Percentiles rank a stretch among this genome's conserved stretches.
Conservation (phyloP, 2,797 vertebrate genomes). For the Oreochromis mossambicus region DNA sequence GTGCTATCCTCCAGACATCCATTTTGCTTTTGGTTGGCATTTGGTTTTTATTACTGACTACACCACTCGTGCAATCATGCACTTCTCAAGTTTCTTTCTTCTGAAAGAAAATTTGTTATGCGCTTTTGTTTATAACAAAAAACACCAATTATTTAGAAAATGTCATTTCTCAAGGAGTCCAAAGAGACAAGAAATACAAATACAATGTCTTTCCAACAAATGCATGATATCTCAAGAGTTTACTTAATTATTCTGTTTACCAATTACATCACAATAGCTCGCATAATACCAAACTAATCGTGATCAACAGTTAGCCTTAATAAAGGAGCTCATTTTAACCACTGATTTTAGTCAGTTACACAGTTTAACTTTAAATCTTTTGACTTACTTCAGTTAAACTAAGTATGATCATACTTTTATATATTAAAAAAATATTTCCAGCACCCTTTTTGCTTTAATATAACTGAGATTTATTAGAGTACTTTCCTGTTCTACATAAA, state of each 20-base stretch:
- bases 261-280: background rate
- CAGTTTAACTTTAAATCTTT: background rate
- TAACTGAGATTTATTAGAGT: background rate
- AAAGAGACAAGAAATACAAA: background rate
- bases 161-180: background rate
- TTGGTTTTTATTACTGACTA: background rate
- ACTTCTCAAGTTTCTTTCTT: background rate
- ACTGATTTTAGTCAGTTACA: background rate
- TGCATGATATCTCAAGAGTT: background rate
- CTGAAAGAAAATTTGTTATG: background rate
- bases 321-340: background rate
- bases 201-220: background rate
- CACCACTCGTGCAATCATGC: background rate
- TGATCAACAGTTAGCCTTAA: background rate
- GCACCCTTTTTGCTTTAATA: background rate
- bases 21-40: background rate
- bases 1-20: background rate
- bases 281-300: background rate
- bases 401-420: background rate
- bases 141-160: background rate
- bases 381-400: background rate
- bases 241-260: background rate
- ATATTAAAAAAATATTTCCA: background rate
- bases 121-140: background rate
- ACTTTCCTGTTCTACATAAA: background rate